Evolutionary conservation across 2,113 vertebrate genomes (phyloP).

Genomic region (Neoarius graeffei): DNA sequence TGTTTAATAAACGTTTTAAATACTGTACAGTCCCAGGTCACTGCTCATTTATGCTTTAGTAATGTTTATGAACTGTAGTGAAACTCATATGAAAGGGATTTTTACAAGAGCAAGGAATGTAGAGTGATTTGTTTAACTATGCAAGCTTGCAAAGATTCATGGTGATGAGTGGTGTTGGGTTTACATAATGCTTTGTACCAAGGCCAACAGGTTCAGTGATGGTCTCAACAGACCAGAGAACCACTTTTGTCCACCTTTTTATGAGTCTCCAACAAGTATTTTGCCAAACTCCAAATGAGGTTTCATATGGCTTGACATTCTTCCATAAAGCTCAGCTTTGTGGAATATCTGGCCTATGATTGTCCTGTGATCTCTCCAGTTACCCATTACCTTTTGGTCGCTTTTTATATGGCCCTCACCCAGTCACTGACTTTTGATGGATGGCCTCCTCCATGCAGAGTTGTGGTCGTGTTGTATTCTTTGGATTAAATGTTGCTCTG

Average conservation of each 20-base stretch:
- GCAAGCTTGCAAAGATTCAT: neutral
- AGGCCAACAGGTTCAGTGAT: neutral
- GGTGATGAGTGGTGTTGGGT: neutral
- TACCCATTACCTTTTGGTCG: neutral
- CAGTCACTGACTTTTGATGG: no score
- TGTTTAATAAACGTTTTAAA: neutral
- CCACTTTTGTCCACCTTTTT: neutral
- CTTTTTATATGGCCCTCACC: no score
- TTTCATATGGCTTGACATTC: neutral
- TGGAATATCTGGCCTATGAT: neutral
- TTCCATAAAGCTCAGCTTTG: neutral
- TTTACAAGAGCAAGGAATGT: neutral
- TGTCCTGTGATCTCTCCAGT: neutral
- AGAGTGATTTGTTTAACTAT: neutral
- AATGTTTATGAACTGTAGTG: neutral
- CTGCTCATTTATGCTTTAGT: neutral
- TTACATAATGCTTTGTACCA: neutral
- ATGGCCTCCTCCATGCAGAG: neutral
- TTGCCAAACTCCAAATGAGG: neutral
- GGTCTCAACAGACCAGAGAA: neutral
- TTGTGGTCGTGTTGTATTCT: neutral
- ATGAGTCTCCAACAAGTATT: neutral
- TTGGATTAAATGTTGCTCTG: neutral
- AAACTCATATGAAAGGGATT: neutral
- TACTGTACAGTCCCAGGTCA: neutral